phyloP scores from a whole-genome alignment of 2,888 invertebrate species.

The Miltochrista miniata region DNA sequence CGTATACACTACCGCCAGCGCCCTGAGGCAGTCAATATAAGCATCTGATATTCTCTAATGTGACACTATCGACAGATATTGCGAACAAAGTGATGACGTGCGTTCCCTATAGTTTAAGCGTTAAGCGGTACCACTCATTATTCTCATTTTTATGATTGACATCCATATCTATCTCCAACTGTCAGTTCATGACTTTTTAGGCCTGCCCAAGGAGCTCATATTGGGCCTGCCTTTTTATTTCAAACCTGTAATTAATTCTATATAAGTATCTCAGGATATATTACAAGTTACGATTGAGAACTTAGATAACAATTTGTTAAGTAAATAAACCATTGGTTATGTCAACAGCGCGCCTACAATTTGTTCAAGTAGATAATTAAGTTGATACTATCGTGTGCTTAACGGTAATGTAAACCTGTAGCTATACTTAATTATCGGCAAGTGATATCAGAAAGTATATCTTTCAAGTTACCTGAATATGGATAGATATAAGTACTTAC shows the following conservation, averaged over 20 bases:
- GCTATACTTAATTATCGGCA: slow-evolving; percentile 9
- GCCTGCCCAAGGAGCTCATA: too few species aligned
- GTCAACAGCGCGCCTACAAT: slow-evolving; percentile 11
- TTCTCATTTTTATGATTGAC: too few species aligned
- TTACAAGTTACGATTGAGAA: not conserved
- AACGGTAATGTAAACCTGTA: slow-evolving; percentile 9
- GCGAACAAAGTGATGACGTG: too few species aligned
- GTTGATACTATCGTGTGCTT: slow-evolving; percentile 11
- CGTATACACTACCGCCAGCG: too few species aligned
- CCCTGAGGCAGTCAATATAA: too few species aligned
- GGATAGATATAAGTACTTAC: not conserved
- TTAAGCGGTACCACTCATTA: too few species aligned
- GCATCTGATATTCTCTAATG: too few species aligned
- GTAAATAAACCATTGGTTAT: slow-evolving; percentile 13
- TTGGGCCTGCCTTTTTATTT: not conserved
- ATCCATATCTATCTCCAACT: too few species aligned
- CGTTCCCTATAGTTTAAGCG: too few species aligned
- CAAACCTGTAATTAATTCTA: not conserved
- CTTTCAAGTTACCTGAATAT: slow-evolving; percentile 3
- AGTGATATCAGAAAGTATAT: slow-evolving; percentile 7
- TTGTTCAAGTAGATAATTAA: slow-evolving; percentile 16
- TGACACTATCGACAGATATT: too few species aligned
- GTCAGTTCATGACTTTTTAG: too few species aligned
- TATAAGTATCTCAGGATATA: not conserved
- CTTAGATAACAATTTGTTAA: slow-evolving; percentile 4